A percentile compares a stretch with the other conserved stretches of the same genome.
These are phyloP conservation scores for Caenorhabditis sp. DNA, from an alignment of 2,888 invertebrate species.

Conservation along the genomic window DNA sequence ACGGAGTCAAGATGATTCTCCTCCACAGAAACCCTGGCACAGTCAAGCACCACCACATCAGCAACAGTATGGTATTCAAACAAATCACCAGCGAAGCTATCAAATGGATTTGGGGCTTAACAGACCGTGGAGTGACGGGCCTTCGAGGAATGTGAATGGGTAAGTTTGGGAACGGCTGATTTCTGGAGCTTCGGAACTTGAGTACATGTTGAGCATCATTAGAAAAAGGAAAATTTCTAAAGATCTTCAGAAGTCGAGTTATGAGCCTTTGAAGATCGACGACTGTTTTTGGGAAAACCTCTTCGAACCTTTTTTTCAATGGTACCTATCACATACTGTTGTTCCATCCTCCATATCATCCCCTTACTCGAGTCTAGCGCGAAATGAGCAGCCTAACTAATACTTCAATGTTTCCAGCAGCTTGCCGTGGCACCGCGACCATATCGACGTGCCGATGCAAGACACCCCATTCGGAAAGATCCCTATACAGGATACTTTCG, in stretches of 20 bases:
- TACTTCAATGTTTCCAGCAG: background rate
- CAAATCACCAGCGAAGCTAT: conserved; percentile 15
- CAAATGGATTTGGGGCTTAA: conserved; percentile 25
- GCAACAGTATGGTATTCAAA: conserved; percentile 26
- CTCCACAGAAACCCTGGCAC: conserved; percentile 11
- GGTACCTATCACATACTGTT: too few species aligned
- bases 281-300: too few species aligned
- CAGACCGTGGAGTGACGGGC: conserved; percentile 34
- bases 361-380: too few species aligned
- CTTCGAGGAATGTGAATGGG: background rate
- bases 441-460: background rate
- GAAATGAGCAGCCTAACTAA: too few species aligned
- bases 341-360: too few species aligned
- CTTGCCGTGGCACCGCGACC: conserved; percentile 48
- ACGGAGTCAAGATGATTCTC: background rate
- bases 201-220: too few species aligned
- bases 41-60: conserved; percentile 11
- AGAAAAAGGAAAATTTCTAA: too few species aligned
- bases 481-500: conserved; percentile 37
- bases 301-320: too few species aligned
- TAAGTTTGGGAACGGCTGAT: too few species aligned
- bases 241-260: too few species aligned
- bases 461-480: conserved; percentile 55
- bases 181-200: too few species aligned
- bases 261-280: too few species aligned